A percentile compares a stretch with the other conserved stretches of the same genome.
phyloP scores from a whole-genome alignment of 2,888 invertebrate genomes.

The Euzophera pinguis region DNA sequence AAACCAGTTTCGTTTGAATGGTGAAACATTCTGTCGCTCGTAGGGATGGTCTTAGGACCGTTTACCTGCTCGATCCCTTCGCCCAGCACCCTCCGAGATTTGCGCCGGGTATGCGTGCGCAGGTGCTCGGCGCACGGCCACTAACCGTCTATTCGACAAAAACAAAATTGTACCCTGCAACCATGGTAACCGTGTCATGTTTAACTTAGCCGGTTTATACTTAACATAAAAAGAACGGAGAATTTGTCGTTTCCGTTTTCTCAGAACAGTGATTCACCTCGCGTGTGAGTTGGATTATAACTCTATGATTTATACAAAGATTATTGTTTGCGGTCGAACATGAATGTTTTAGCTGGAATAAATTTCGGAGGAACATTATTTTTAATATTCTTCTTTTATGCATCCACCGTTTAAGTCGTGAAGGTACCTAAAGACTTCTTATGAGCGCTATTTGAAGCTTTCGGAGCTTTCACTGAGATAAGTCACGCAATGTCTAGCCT shows the following conservation, averaged over 20 bases:
- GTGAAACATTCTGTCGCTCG: constrained; percentile 34
- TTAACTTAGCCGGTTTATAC: constrained; percentile 50
- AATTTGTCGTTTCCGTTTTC: constrained; percentile 76
- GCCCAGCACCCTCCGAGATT: constrained; percentile 67
- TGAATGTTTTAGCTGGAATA: constrained; percentile 49
- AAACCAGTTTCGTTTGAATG: constrained; percentile 40
- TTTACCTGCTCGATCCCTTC: constrained; percentile 64
- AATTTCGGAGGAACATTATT: constrained; percentile 48
- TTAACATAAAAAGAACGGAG: constrained; percentile 61
- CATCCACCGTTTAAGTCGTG: constrained; percentile 31
- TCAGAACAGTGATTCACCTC: constrained; percentile 72
- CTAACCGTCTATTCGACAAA: constrained; percentile 58
- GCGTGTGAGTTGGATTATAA: constrained; percentile 48
- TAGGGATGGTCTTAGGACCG: constrained; percentile 38
- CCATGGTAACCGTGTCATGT: constrained; percentile 43
- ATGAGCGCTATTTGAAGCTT: constrained; percentile 60
- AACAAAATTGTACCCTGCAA: constrained; percentile 38
- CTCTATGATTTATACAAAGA: constrained; percentile 64
- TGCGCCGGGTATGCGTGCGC: constrained; percentile 67
- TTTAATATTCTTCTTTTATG: constrained; percentile 50
- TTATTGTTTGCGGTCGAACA: constrained; percentile 60
- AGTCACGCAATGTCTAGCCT: constrained; percentile 53
- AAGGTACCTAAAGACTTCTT: constrained; percentile 44
- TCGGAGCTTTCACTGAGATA: constrained; percentile 59
- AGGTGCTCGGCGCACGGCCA: constrained; percentile 64